Evolutionary conservation across 2,113 vertebrate species (phyloP).

Genomic region (Calonectris borealis): DNA sequence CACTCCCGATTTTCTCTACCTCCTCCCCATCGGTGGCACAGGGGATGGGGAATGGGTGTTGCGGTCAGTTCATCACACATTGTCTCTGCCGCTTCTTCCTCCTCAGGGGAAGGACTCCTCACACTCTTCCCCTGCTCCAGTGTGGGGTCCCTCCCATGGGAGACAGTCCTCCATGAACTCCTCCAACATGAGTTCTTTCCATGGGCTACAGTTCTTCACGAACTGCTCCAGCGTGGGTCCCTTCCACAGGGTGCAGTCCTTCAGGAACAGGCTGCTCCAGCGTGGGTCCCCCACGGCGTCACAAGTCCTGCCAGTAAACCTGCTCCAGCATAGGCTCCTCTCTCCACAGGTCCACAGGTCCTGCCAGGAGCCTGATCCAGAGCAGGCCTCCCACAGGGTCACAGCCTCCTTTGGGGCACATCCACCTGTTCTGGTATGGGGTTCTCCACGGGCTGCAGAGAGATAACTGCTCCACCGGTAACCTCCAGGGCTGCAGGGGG

Average conservation of each 20-base stretch:
- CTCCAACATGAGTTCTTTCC: not conserved
- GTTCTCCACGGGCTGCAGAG: too few species aligned
- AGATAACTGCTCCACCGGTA: too few species aligned
- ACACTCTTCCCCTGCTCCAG: not conserved
- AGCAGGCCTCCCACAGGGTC: too few species aligned
- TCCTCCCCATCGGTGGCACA: fast-evolving
- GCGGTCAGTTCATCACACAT: not conserved
- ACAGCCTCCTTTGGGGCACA: too few species aligned
- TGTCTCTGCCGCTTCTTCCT: not conserved
- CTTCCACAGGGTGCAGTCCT: too few species aligned
- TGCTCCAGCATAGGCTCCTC: too few species aligned
- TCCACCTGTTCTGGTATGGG: not conserved
- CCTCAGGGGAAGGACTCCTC: not conserved
- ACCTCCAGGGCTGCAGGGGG: too few species aligned
- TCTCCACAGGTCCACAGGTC: too few species aligned
- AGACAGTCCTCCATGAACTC: not conserved
- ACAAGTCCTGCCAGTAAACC: not conserved
- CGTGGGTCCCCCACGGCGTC: not conserved
- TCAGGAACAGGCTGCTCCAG: not conserved
- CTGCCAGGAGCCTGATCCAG: too few species aligned
- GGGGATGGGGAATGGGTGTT: not conserved
- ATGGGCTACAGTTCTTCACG: not conserved
- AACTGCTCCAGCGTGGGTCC: not conserved
- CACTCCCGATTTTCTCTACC: not conserved
- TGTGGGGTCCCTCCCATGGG: not conserved